Evolutionary conservation across 2,113 vertebrate genomes (phyloP), one percentile per base, ranked within the genome.

Genomic region (Physeter macrocephalus): DNA sequence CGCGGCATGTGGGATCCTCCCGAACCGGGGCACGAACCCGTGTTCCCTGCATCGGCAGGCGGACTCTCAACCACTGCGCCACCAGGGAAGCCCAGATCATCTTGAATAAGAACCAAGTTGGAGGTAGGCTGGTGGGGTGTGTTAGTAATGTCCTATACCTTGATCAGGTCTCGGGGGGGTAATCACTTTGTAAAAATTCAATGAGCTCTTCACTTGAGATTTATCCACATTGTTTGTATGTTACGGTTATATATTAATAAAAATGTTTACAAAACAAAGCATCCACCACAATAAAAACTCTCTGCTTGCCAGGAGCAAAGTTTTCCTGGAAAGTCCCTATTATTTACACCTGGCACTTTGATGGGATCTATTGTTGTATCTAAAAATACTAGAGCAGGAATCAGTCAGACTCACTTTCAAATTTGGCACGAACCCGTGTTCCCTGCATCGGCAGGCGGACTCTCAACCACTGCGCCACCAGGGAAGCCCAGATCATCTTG

Each of bases 211-310:
- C 8, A 1, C 64, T 81, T 49, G 64, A 46, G 29, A 75, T n/a
- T 27, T 43, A 61, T 8, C 15, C 23, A 31, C 15, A 2, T 75
- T 67, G n/a, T n/a, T n/a, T n/a, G 34, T 13, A 20, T 20, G 12
- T 13, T 64, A 39, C 5, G 15, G 20, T 6, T 64, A 54, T 3
- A 25, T 10, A 10, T 57, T 86, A 78, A 88, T 82, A 41, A 78
- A 62, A 66, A 74, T 43, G 43, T 64, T 90, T 93, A 43, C n/a
- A 46, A 84, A 96, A 75, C 54, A 54, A 86, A 90, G n/a, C 31
- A 18, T 31, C 11, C 6, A 83, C 61, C 25, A 34, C 25, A 34
- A 10, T 5, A 80, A 59, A 90, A 46, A 36, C 34, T 3, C 23
- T 61, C 43, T 69, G 14, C n/a, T 61, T 67, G 46, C 39, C 39